phyloP scores from a whole-genome alignment of 30 jellyfish, hydroid and myxozoan species.

The Catostylus mosaicus region DNA sequence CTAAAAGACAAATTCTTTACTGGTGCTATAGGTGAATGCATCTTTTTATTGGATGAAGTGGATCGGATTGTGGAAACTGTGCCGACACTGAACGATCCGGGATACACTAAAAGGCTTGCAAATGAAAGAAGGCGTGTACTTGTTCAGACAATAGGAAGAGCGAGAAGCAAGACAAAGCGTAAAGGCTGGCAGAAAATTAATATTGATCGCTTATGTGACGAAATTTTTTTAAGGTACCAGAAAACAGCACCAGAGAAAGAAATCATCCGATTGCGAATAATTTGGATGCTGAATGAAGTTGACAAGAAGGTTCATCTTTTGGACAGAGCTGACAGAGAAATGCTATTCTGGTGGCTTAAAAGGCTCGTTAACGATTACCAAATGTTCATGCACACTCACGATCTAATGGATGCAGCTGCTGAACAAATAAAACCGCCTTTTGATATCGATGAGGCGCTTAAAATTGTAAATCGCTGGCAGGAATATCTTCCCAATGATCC shows the following conservation, averaged over 20 bases:
- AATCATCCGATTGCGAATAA: constrained; percentile 27
- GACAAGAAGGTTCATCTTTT: constrained; percentile 32
- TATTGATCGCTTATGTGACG: constrained; percentile 20
- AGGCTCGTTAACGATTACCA: constrained; percentile 29
- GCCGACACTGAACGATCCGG: constrained; percentile 43
- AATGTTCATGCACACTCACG: constrained; percentile 23
- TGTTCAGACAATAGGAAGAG: constrained; percentile 16
- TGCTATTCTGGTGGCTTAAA: constrained; percentile 7
- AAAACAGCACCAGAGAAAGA: constrained; percentile 45
- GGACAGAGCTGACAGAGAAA: not conserved
- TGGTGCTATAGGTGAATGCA: constrained; percentile 47
- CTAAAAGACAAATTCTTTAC: constrained; percentile 32
- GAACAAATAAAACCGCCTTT: constrained; percentile 22
- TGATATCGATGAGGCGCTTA: constrained; percentile 31
- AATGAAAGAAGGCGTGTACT: constrained; percentile 43
- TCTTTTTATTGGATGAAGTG: constrained; percentile 41
- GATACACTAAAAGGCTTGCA: constrained; percentile 29
- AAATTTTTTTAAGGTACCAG: not conserved
- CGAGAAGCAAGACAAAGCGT: constrained; percentile 26
- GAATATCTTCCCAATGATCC: constrained; percentile 39
- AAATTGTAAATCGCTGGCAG: constrained; percentile 37
- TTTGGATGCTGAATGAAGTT: constrained; percentile 39
- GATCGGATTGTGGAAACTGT: constrained; percentile 61
- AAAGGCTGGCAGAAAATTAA: not conserved
- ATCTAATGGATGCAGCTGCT: constrained; percentile 44